Base-by-base conservation (phyloP, 2,113 vertebrate species). In the Scopus umbretta region DNA sequence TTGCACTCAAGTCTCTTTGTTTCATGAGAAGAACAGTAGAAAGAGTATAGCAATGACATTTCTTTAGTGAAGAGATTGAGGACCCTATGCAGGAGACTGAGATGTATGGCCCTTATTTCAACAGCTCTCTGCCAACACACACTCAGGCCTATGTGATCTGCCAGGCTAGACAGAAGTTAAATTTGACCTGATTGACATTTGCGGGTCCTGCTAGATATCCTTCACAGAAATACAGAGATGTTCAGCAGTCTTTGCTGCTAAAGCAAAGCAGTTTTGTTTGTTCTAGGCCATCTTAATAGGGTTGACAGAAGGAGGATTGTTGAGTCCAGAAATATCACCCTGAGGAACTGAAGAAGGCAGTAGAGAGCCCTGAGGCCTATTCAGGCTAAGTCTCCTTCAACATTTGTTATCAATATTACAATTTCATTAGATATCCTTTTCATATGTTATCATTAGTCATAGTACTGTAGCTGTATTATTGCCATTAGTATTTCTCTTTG, bases 61-160 rank as follows among this genome's bases (percentile, higher is more conserved):
- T 83, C 36, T 70, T 47, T 36, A 27, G 45, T 49, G 50, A 74
- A 47, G 42, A 61, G 16, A 65, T 4, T 16, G 34, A 68, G 43
- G 26, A 45, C 26, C 29, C n/a, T 20, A 10, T 16, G 29, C 40
- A 43, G 26, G 59, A 72, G 18, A 52, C 5, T 12, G 20, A 76
- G 45, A 36, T 2, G 1, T 5, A 26, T 0, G 0, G 7, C 27
- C 56, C 8, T 45, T 65, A 65, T 13, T 67, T 32, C 13, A 43
- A 45, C 63, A 73, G 53, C 9, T 59, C 40, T 66, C 40, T 67
- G 15, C 23, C 66, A 56, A 32, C 36, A 16, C 26, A 42, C 16
- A 13, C 30, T 20, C 36, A 56, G 40, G 21, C 10, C 43, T 63
- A 30, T 5, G 5, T 36, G 7, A 26, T 38, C 22, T 74, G 55